phyloP scores from a whole-genome alignment of 1,140 invertebrate genomes.

The Drosophila arizonae region DNA sequence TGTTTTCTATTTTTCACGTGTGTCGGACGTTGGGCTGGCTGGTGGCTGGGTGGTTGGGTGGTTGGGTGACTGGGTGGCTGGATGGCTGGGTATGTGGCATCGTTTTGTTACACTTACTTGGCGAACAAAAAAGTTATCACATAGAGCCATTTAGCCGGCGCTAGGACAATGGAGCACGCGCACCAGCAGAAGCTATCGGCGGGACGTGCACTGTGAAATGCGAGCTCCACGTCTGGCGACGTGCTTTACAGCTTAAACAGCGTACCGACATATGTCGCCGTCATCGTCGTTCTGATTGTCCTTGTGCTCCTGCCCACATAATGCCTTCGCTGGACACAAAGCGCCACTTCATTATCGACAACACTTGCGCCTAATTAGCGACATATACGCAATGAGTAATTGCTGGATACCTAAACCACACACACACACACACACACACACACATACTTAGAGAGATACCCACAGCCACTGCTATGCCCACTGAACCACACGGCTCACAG shows the following conservation, averaged over 20 bases:
- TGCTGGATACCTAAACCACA: constrained; percentile 45
- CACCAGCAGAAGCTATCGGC: constrained; percentile 12
- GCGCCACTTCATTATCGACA: constrained; percentile 63
- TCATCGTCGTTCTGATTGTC: constrained; percentile 14
- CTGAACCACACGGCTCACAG: not conserved
- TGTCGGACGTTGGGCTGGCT: not conserved
- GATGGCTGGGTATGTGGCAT: not conserved
- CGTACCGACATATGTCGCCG: constrained; percentile 34
- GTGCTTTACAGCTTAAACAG: constrained; percentile 55
- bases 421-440: constrained; percentile 1
- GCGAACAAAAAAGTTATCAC: constrained; percentile 29
- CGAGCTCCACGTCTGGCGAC: constrained; percentile 45
- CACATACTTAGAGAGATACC: not conserved
- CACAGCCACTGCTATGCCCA: not conserved
- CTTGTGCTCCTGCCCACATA: constrained; percentile 21
- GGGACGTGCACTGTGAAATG: constrained; percentile 21
- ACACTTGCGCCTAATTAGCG: constrained; percentile 68
- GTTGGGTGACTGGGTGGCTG: not conserved
- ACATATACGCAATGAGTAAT: constrained; percentile 71
- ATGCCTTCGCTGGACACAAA: constrained; percentile 40
- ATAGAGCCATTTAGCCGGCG: constrained; percentile 28
- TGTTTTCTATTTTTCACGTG: not conserved
- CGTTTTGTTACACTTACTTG: constrained; percentile 20
- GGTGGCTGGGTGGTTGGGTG: too few species aligned
- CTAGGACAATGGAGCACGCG: constrained; percentile 43